Base-by-base conservation (phyloP, 2,797 vertebrate species). In the Hephaestus fuliginosus region DNA sequence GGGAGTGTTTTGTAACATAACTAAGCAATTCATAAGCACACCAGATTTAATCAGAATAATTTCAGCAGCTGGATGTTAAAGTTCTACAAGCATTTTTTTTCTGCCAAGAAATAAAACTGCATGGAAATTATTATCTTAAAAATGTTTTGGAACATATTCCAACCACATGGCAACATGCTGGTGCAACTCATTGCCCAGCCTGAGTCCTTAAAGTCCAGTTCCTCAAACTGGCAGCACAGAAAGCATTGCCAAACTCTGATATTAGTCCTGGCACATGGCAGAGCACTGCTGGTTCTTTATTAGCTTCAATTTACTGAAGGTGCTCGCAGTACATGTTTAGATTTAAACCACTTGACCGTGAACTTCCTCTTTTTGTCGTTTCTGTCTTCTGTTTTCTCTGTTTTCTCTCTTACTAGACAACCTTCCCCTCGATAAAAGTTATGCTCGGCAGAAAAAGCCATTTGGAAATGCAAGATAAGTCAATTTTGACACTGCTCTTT, bases 161-260 rank as follows among this genome's bases (percentile, higher is more conserved):
- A 61, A 48, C 39, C 78, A 67, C 67, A 73, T 56, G 63, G 67
- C 39, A 57, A 41, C 80, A 56, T 55, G 22, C 71, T 78, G 61
- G 51, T 86, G 49, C n/a, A 69, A 55, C 20, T 73, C 36, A 58
- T 13, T 51, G 56, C 68, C 46, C 36, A 82, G 60, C 36, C 62
- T 41, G 25, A 48, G 60, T 74, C 52, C 15, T 71, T 17, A 74
- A 78, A 69, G 43, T 72, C 33, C 17, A 63, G 22, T 51, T 71
- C 22, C 20, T 70, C 4, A 57, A 73, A 78, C 15, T 74, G 43
- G 41, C 28, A 68, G 52, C 28, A 17, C 2, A 7, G 5, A 56
- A 11, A 36, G 1, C 0, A 36, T 4, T 39, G 52, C 65, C 55
- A 75, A 78, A 80, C 73, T 75, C 13, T 8, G 28, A 68, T 46